These are phyloP conservation scores for Misgurnus anguillicaudatus DNA, from an alignment of 2,113 vertebrate genomes.

Conservation along the genomic window DNA sequence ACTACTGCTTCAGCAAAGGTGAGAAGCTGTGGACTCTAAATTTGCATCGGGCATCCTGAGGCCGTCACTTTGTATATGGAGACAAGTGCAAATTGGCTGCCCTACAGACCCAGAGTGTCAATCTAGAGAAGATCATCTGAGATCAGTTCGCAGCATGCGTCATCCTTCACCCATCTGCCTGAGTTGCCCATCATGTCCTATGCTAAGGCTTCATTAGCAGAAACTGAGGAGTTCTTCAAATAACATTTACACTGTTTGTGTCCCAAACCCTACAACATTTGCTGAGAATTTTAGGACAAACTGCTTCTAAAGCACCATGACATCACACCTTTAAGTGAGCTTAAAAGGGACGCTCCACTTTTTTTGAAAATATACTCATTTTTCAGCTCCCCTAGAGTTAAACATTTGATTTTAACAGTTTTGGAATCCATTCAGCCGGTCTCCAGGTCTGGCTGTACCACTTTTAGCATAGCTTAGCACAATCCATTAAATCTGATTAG, in stretches of 20 bases:
- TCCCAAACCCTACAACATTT: too few relatives aligned
- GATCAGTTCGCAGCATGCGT: background rate
- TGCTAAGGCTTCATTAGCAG: conserved; percentile 13
- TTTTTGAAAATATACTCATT: too few relatives aligned
- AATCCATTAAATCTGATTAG: too few relatives aligned
- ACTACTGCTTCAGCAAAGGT: conserved; percentile 2
- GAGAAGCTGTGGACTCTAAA: conserved; percentile 39
- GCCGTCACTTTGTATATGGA: conserved; percentile 13
- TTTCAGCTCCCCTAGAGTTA: too few relatives aligned
- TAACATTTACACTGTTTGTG: conserved; percentile 5
- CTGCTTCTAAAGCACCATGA: too few relatives aligned
- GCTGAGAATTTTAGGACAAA: too few relatives aligned
- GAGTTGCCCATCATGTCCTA: background rate
- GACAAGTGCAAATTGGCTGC: conserved; percentile 23
- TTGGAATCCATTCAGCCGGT: too few relatives aligned
- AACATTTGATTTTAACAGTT: too few relatives aligned
- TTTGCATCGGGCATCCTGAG: conserved; percentile 22
- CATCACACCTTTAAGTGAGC: too few relatives aligned
- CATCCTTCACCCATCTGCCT: conserved; percentile 38
- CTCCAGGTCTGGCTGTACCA: too few relatives aligned
- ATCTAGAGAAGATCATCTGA: conserved; percentile 17
- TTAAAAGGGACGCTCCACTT: too few relatives aligned
- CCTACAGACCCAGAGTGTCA: background rate
- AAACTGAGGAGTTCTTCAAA: background rate
- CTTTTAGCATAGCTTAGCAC: too few relatives aligned